Conservation (phyloP, 2,797 vertebrate species). For the Rhincodon typus region DNA sequence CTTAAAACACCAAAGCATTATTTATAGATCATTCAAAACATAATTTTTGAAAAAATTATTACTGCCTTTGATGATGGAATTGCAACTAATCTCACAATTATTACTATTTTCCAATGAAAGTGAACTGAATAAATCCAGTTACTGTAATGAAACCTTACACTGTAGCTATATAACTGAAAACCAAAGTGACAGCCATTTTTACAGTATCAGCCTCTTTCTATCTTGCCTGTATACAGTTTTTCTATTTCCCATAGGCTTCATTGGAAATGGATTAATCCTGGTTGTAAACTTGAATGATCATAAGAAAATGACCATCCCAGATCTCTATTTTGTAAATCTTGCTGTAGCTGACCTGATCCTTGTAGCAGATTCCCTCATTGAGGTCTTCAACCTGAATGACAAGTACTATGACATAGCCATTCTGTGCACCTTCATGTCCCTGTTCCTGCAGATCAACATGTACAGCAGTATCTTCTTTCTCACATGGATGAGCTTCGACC, state of each 20-base stretch:
- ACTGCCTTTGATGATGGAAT: conserved; percentile 65
- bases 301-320: conserved; percentile 93
- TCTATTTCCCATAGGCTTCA: conserved; percentile 92
- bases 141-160: conserved; percentile 55
- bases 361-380: conserved; percentile 91
- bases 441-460: conserved; percentile 98
- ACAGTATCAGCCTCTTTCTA: conserved; percentile 79
- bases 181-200: conserved; percentile 65
- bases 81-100: conserved; percentile 53
- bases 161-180: conserved; percentile 50
- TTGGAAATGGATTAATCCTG: conserved; percentile 90
- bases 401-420: conserved; percentile 90
- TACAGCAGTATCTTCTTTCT: conserved; percentile 99
- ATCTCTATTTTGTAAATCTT: conserved; percentile 93
- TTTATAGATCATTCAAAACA: neutral
- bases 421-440: conserved; percentile 94
- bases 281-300: conserved; percentile 90
- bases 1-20: neutral
- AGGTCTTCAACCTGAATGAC: conserved; percentile 94
- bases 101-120: conserved; percentile 63
- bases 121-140: conserved; percentile 59
- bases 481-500: conserved; percentile 98
- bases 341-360: conserved; percentile 87
- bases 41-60: neutral
- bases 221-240: conserved; percentile 90